These are phyloP conservation scores for Xylota sylvarum DNA, from an alignment of 2,888 invertebrate species.

Conservation along the genomic window DNA sequence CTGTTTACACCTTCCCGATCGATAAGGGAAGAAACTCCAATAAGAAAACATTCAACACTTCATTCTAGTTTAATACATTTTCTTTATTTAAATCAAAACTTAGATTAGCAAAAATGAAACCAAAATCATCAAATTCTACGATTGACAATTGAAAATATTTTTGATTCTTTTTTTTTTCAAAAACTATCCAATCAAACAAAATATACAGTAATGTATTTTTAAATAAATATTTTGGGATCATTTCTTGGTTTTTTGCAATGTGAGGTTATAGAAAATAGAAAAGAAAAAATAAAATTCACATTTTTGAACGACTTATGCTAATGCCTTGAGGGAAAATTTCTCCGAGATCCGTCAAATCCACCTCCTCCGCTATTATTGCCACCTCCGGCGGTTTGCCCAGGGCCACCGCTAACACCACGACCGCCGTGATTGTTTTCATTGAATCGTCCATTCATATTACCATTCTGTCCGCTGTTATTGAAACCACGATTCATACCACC, in stretches of 20 bases:
- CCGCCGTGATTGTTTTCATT: constrained; percentile 57
- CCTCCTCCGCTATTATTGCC: constrained; percentile 52
- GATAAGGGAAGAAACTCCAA: too few species aligned
- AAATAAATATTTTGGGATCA: constrained; percentile 63
- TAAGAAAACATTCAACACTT: neutral
- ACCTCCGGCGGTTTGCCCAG: constrained; percentile 15
- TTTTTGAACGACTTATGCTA: constrained; percentile 61
- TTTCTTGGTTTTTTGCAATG: constrained; percentile 2
- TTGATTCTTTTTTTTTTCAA: constrained; percentile 27
- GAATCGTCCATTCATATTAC: constrained; percentile 67
- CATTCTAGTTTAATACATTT: constrained; percentile 37
- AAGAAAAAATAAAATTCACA: constrained; percentile 44
- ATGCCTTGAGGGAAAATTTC: constrained; percentile 73
- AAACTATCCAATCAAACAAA: constrained; percentile 26
- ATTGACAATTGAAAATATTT: constrained; percentile 29
- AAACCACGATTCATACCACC: constrained; percentile 68
- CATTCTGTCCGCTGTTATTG: constrained; percentile 48
- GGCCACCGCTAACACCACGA: constrained; percentile 44
- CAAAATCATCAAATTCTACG: constrained; percentile 32
- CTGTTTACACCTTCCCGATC: too few species aligned
- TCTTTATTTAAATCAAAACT: constrained; percentile 61
- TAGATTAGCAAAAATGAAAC: constrained; percentile 49
- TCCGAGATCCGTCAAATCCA: constrained; percentile 78
- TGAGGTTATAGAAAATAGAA: constrained; percentile 14
- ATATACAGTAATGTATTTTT: constrained; percentile 47